Conservation (phyloP, 2,113 vertebrate genomes). For the Lontra canadensis region DNA sequence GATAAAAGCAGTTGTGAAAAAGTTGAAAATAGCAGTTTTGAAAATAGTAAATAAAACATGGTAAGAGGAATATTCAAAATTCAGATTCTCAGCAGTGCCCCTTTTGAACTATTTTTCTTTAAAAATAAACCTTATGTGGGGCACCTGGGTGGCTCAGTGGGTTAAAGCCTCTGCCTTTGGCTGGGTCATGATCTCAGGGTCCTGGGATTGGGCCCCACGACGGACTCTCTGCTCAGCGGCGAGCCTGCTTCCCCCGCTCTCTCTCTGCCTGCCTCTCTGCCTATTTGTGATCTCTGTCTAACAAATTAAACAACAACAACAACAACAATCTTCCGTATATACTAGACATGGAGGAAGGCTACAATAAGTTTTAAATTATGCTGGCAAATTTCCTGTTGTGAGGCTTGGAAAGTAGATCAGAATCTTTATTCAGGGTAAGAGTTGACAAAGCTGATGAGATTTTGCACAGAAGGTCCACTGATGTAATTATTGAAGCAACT, state of each 20-base stretch:
- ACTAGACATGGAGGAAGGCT: not conserved
- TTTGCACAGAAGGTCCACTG: not conserved
- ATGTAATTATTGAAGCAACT: not conserved
- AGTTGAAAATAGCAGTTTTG: not conserved
- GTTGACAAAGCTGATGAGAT: not conserved
- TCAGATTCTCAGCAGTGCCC: not conserved
- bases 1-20: not conserved
- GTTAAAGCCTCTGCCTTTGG: too few species aligned
- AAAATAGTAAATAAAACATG: not conserved
- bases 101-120: constrained; percentile 7
- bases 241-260: too few species aligned
- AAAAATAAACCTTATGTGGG: not conserved
- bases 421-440: not conserved
- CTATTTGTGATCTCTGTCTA: too few species aligned
- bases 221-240: too few species aligned
- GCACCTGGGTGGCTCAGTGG: too few species aligned
- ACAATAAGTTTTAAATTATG: not conserved
- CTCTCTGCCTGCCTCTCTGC: too few species aligned
- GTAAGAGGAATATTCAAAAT: not conserved
- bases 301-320: too few species aligned
- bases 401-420: not conserved
- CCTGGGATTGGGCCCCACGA: too few species aligned
- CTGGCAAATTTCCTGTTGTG: not conserved
- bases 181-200: too few species aligned
- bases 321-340: not conserved